A percentile compares a stretch with the other conserved stretches of the same genome.
phyloP scores from a whole-genome alignment of 37 sponge, comb jelly and placozoan genomes.

The Halichondria panicea region DNA sequence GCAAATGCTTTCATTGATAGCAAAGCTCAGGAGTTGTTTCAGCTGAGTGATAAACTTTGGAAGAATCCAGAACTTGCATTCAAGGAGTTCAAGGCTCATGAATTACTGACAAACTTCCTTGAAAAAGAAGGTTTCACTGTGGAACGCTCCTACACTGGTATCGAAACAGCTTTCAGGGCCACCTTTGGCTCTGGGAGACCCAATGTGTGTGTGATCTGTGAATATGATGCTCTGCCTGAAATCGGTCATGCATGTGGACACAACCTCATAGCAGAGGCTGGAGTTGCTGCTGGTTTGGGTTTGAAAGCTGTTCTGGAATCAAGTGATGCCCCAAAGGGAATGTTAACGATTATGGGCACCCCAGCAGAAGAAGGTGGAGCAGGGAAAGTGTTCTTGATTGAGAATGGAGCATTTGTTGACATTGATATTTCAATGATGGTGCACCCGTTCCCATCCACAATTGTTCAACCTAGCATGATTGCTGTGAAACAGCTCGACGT shows the following conservation, averaged over 20 bases:
- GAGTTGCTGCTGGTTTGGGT: constrained; percentile 88
- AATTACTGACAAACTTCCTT: constrained; percentile 54
- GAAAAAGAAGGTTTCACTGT: constrained; percentile 82
- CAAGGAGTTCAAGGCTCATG: constrained; percentile 79
- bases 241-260: constrained; percentile 97
- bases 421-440: constrained; percentile 93
- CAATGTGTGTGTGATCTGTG: constrained; percentile 82
- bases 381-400: constrained; percentile 80
- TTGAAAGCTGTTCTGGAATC: constrained; percentile 78
- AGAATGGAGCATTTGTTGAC: constrained; percentile 73
- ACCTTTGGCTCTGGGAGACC: constrained; percentile 62
- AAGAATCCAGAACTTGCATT: constrained; percentile 56
- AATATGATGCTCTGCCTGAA: constrained; percentile 92
- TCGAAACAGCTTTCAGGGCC: constrained; percentile 87
- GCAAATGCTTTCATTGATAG: constrained; percentile 26
- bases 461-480: constrained; percentile 5
- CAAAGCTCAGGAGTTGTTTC: constrained; percentile 1
- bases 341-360: constrained; percentile 80
- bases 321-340: constrained; percentile 34
- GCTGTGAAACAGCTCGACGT: constrained; percentile 14
- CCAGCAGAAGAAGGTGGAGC: constrained; percentile 90
- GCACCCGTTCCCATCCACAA: constrained; percentile 54
- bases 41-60: constrained; percentile 72
- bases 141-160: constrained; percentile 49
- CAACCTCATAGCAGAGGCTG: constrained; percentile 96